phyloP scores from a whole-genome alignment of 2,888 invertebrate species.

The Dromius quadrimaculatus region DNA sequence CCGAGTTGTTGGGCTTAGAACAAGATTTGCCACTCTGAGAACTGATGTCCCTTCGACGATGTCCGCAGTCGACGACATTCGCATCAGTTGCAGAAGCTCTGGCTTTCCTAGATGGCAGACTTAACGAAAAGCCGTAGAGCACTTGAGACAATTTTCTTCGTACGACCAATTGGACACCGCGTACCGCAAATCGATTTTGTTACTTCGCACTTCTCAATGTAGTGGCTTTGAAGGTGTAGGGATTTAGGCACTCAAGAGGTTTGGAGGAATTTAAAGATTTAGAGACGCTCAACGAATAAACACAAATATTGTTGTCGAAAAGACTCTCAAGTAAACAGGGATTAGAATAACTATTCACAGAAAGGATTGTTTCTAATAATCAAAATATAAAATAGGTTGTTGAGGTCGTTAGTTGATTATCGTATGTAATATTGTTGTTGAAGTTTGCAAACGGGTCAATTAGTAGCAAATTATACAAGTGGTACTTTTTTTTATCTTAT shows the following conservation, averaged over 20 bases:
- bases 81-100: not conserved
- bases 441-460: not conserved
- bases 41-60: conserved; percentile 21
- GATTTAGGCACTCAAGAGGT: conserved; percentile 15
- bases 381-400: no score
- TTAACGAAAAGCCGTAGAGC: conserved; percentile 44
- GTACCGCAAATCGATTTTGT: conserved; percentile 29
- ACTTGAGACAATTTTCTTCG: conserved; percentile 50
- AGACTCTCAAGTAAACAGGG: no score
- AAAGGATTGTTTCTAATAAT: no score
- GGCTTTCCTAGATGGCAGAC: conserved; percentile 4
- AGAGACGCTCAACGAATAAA: not conserved
- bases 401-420: no score
- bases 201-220: not conserved
- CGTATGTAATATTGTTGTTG: not conserved
- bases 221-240: not conserved
- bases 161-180: conserved; percentile 40
- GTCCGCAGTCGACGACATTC: not conserved
- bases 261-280: conserved; percentile 23
- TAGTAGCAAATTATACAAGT: conserved; percentile 20
- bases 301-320: no score
- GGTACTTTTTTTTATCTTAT: no score
- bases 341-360: no score
- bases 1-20: conserved; percentile 21
- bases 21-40: conserved; percentile 38